Percentiles rank a stretch among this genome's conserved stretches.
Evolutionary conservation across 2,888 invertebrate species (phyloP).

Genomic region (Cataglyphis rosenhaueri): DNA sequence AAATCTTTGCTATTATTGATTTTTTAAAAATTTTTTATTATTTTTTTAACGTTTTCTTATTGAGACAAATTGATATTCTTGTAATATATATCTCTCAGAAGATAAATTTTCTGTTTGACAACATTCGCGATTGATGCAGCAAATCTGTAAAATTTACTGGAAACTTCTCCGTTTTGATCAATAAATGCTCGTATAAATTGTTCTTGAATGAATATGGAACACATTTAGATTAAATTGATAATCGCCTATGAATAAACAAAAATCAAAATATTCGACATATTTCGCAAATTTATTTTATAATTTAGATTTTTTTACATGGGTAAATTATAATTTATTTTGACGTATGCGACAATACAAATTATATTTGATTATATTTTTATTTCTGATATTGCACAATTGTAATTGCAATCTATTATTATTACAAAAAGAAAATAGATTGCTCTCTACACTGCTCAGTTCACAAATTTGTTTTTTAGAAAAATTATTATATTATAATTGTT

Average conservation of each 20-base stretch:
- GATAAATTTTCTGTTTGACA: neutral
- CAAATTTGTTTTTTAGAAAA: neutral
- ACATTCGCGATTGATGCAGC: neutral
- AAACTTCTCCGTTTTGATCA: neutral
- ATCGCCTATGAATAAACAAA: neutral
- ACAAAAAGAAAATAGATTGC: neutral
- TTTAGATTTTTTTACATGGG: neutral
- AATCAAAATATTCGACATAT: neutral
- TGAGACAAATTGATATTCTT: neutral
- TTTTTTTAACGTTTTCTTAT: neutral
- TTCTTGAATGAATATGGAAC: neutral
- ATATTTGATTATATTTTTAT: neutral
- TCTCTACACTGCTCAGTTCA: neutral
- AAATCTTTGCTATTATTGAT: neutral
- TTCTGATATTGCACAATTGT: neutral
- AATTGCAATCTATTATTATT: neutral
- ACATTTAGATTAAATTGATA: neutral
- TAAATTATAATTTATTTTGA: neutral
- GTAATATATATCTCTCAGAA: neutral
- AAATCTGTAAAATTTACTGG: neutral
- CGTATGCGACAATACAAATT: neutral
- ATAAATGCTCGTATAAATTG: neutral
- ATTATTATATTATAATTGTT: neutral
- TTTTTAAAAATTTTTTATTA: neutral
- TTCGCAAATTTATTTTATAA: constrained; percentile 5